Base-by-base conservation (phyloP, 2,113 vertebrate genomes). In the Penelope pileata region DNA sequence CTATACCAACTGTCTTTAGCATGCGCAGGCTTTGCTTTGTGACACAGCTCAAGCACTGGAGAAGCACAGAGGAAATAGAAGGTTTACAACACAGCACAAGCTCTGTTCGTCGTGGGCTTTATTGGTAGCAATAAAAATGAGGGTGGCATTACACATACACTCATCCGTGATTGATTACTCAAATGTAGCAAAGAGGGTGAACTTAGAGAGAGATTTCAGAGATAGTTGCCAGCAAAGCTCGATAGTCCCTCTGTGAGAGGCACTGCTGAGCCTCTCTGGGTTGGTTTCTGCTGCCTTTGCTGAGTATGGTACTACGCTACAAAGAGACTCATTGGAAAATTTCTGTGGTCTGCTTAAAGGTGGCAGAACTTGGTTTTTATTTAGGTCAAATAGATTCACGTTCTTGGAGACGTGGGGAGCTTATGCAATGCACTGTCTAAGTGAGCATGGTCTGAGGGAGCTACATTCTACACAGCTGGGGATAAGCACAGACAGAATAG, bases 341-440 rank as follows among this genome's bases (percentile, higher is more conserved):
- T 29, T 40, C 29, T 85, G 56, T 59, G 38, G 23, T 60, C 26
- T 83, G 56, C 78, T 70, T 38, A 50, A 76, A 78, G 51, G 85
- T 36, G 54, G 63, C 19, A 82, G 70, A 82, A 34, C 30, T 69
- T 36, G 36, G 42, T 83, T 19, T 92, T 94, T 90, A 32, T 86
- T 90, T 91, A 74, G 63, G 80, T 58, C 72, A 77, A 50, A 88
- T 7, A 42, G 40, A 64, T 45, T 80, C 3, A 8, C 66, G 91
- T 40, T 19, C 53, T 17, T 77, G 45, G 54, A 56, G 45, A 29
- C 30, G 17, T 48, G 30, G 27, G 32, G 29, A 77, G 18, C 16
- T 80, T 47, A 43, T 27, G 21, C 60, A 48, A 40, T 36, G 21
- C 12, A 12, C 36, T 88, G 79, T 38, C 29, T 48, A 48, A 62